phyloP scores from a whole-genome alignment of 2,888 invertebrate genomes.

The Ennomos erosarius region DNA sequence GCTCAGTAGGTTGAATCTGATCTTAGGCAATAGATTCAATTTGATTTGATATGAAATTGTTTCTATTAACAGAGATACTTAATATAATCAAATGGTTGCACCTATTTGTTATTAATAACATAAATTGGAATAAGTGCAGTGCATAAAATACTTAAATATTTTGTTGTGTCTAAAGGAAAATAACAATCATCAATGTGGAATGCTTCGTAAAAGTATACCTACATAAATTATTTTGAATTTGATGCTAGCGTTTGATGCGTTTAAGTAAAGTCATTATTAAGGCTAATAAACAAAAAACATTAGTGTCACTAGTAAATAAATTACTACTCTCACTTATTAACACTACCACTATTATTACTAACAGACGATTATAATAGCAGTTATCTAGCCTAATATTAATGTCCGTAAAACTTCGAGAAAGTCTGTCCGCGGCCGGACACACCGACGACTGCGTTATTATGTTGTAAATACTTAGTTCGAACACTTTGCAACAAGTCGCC shows the following conservation, averaged over 20 bases:
- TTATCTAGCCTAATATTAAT: slow-evolving; percentile 47
- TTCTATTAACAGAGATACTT: slow-evolving; percentile 4
- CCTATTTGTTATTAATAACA: too few relatives aligned
- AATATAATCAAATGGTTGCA: too few relatives aligned
- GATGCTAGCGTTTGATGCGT: too few relatives aligned
- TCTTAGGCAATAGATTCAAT: slow-evolving; percentile 36
- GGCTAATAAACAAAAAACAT: too few relatives aligned
- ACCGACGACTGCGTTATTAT: slow-evolving; percentile 53
- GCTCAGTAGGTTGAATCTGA: slow-evolving; percentile 34
- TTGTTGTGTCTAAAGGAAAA: too few relatives aligned
- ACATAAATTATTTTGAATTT: too few relatives aligned
- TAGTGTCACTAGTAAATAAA: neutral
- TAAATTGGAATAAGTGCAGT: too few relatives aligned
- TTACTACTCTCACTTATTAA: slow-evolving; percentile 9
- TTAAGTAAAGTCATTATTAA: too few relatives aligned
- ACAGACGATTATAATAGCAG: slow-evolving; percentile 11
- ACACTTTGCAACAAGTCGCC: slow-evolving; percentile 65
- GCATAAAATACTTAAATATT: too few relatives aligned
- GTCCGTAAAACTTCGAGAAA: slow-evolving; percentile 62
- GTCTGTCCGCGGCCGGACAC: slow-evolving; percentile 59
- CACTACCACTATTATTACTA: slow-evolving; percentile 3
- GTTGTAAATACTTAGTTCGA: slow-evolving; percentile 74
- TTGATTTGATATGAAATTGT: slow-evolving; percentile 9
- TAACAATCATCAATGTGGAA: too few relatives aligned
- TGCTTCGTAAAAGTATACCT: too few relatives aligned